phyloP scores from a whole-genome alignment of 2,888 invertebrate genomes.

The Margaritifera margaritifera region DNA sequence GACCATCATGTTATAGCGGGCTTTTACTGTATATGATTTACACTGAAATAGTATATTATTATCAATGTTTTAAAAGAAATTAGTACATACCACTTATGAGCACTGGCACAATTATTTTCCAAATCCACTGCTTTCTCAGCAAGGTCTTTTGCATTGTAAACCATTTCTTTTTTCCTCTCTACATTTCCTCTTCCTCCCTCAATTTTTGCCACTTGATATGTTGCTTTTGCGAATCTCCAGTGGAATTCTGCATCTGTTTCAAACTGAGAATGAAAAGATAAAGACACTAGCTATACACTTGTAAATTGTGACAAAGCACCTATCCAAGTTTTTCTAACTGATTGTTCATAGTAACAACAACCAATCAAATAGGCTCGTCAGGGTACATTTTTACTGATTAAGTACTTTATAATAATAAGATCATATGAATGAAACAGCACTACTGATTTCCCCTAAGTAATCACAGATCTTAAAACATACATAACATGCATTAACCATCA shows the following conservation, averaged over 20 bases:
- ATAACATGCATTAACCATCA: too few species aligned
- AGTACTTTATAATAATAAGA: too few species aligned
- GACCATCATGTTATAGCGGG: too few species aligned
- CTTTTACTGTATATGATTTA: too few species aligned
- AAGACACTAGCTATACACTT: neutral
- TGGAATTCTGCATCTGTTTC: slow-evolving; percentile 67
- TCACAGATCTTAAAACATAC: too few species aligned
- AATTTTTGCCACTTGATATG: slow-evolving; percentile 68
- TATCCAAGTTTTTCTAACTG: neutral
- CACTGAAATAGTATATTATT: neutral
- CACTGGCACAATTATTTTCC: slow-evolving; percentile 76
- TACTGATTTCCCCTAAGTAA: too few species aligned
- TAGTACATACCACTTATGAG: slow-evolving; percentile 80
- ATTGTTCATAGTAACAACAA: neutral
- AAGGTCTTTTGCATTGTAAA: slow-evolving; percentile 75
- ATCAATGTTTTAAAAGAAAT: neutral
- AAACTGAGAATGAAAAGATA: slow-evolving; percentile 41
- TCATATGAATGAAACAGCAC: too few species aligned
- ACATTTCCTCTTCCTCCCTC: slow-evolving; percentile 62
- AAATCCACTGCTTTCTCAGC: slow-evolving; percentile 77
- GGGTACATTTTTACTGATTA: too few species aligned
- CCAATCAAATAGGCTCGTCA: neutral
- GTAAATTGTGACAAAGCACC: neutral
- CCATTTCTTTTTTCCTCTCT: slow-evolving; percentile 69
- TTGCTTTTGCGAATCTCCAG: slow-evolving; percentile 74